Percentiles rank a stretch among this genome's conserved stretches.
Conservation (phyloP, 92 coral and sea anemone genomes). For the Parazoanthus swiftii region DNA sequence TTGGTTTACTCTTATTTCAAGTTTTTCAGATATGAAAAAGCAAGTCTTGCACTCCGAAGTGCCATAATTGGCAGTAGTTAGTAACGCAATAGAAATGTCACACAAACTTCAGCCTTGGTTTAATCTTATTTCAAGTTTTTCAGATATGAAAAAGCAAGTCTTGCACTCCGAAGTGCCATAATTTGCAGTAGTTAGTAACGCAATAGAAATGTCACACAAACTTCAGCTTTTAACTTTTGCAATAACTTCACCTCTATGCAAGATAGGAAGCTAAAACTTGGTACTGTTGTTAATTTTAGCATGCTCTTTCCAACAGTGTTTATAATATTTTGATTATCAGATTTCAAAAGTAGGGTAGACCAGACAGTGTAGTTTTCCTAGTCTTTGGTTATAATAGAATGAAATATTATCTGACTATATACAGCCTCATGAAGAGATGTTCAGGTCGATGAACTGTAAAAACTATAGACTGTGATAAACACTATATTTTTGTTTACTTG, state of each 20-base stretch:
- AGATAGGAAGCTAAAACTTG: background rate
- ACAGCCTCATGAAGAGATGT: background rate
- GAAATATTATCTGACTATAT: background rate
- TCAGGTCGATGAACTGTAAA: background rate
- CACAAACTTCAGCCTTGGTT: conserved; percentile 8
- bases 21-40: conserved; percentile 5
- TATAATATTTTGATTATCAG: background rate
- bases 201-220: conserved; percentile 6
- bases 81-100: conserved; percentile 7
- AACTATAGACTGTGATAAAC: no score
- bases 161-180: conserved; percentile 9
- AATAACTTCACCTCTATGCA: background rate
- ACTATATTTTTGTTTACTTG: background rate
- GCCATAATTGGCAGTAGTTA: conserved; percentile 2
- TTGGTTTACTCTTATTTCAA: conserved; percentile 1
- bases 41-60: conserved; percentile 9
- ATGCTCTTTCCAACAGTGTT: background rate
- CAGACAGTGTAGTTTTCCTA: background rate
- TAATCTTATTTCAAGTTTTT: background rate
- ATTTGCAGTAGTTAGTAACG: background rate
- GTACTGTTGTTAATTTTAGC: background rate
- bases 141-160: conserved; percentile 7
- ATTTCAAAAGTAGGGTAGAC: background rate
- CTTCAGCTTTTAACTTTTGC: conserved; percentile 7
- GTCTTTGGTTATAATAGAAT: background rate